A percentile compares a stretch with the other conserved stretches of the same genome.
Conservation (phyloP, 2,888 invertebrate species). For the Linnaemya vulpina region DNA sequence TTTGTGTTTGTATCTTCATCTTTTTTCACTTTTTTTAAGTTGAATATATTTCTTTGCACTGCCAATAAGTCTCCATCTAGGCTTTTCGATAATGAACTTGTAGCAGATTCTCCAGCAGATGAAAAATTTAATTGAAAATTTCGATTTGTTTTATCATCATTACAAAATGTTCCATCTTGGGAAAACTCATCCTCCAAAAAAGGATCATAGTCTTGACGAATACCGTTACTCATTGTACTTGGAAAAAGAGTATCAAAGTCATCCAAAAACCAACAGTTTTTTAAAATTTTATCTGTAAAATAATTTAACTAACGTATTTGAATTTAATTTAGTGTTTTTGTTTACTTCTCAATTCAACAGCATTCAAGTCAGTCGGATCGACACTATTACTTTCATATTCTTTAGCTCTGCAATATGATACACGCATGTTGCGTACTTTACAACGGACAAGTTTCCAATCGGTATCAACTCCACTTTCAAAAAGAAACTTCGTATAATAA, state of each 20-base stretch:
- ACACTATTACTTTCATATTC: conserved; percentile 19
- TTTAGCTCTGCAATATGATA: conserved; percentile 37
- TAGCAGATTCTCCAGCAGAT: conserved; percentile 1
- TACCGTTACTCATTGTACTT: conserved; percentile 1
- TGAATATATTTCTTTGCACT: conserved; percentile 8
- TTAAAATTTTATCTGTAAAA: conserved; percentile 19
- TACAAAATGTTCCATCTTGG: conserved; percentile 17
- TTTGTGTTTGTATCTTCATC: background rate
- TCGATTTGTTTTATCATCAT: conserved; percentile 6
- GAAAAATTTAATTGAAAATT: background rate
- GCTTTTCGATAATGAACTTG: conserved; percentile 14
- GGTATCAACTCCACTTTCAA: conserved; percentile 34
- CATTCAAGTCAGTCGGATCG: background rate
- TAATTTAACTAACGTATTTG: background rate
- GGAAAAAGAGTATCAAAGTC: conserved; percentile 47
- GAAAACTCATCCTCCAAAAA: conserved; percentile 37
- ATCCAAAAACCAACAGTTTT: conserved; percentile 48
- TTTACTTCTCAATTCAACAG: conserved; percentile 21
- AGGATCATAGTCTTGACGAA: background rate
- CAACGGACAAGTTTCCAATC: conserved; percentile 36
- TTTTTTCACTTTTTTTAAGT: conserved; percentile 17
- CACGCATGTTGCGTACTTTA: conserved; percentile 54
- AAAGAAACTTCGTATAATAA: conserved; percentile 46
- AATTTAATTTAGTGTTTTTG: background rate
- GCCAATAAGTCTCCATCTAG: background rate